phyloP scores from a whole-genome alignment of 2,797 vertebrate genomes.

The Ceryle rudis region DNA sequence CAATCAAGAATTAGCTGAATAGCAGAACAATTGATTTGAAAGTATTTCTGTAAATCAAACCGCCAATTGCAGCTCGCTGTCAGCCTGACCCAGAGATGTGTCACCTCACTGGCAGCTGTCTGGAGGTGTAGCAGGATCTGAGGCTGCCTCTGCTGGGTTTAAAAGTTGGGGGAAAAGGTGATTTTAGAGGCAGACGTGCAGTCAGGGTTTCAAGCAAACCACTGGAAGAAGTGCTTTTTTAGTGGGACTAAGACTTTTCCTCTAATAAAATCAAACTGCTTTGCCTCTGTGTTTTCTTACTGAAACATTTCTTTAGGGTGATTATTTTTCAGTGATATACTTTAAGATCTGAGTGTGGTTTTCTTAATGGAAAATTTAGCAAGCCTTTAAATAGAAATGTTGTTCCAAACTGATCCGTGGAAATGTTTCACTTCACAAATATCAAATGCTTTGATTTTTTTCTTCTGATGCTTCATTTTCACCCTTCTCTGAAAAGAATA shows the following conservation, averaged over 20 bases:
- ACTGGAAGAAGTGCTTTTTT: not conserved
- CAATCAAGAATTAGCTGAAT: slow-evolving; percentile 18
- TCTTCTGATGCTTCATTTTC: not conserved
- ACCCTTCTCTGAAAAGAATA: not conserved
- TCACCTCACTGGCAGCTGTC: not conserved
- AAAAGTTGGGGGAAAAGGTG: not conserved
- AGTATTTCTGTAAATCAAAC: not conserved
- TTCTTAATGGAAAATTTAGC: not conserved
- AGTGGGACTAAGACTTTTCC: not conserved
- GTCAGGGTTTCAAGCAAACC: not conserved
- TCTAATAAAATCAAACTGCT: not conserved
- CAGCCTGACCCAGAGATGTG: not conserved
- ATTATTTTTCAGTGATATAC: not conserved
- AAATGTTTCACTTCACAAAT: not conserved
- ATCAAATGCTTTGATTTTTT: not conserved
- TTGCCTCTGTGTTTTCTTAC: not conserved
- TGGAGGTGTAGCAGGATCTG: not conserved
- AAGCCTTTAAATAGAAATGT: not conserved
- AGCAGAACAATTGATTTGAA: slow-evolving; percentile 49
- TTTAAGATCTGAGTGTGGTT: not conserved
- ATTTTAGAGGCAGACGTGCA: not conserved
- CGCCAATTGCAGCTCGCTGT: not conserved
- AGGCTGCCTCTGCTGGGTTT: not conserved
- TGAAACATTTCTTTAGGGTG: not conserved
- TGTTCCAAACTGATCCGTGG: not conserved